Evolutionary conservation across 2,888 invertebrate species (phyloP), one percentile per base, ranked within the genome.

Genomic region (Spilosoma lubricipeda): DNA sequence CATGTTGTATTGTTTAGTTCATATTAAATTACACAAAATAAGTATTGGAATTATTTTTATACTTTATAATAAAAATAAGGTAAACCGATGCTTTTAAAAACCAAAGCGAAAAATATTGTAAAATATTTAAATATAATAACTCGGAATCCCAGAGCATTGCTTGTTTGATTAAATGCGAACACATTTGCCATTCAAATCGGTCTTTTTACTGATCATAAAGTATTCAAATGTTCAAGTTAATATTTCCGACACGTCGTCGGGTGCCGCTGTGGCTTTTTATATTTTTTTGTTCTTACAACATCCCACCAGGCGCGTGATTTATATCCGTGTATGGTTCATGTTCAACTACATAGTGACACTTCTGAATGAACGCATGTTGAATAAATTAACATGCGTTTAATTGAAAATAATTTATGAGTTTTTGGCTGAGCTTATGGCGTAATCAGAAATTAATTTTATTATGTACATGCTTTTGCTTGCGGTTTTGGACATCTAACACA

Each of bases 121-220:
- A 80, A 84, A 82, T 80, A 80, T 85, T 82, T 77, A 77, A 82
- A 85, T 78, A 83, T 78, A 81, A 81, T 85, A 79, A 80, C 72
- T 72, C 72, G 67, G 82, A 87, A 88, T 87, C 83, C 82, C 82
- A 73, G 74, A 77, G 80, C 81, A 81, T 84, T 85, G 85, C 84
- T 86, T 88, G 89, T 92, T 91, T 93, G 92, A 94, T 94, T 94
- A 94, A 94, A 94, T 92, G 92, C 92, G 92, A 93, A 91, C 90
- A 93, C 92, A 94, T 94, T 94, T 94, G 93, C 89, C 90, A 94
- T 94, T 94, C 94, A 94, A 94, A 94, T 95, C 92, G 91, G 93
- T 90, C 91, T 92, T 93, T 93, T 94, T 93, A 93, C 94, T 92
- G 94, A 94, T 94, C 95, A 94, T 94, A 94, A 95, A 94, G 93